These are phyloP conservation scores for Argyra leucocephala DNA, from an alignment of 2,888 invertebrate genomes.

Conservation along the genomic window DNA sequence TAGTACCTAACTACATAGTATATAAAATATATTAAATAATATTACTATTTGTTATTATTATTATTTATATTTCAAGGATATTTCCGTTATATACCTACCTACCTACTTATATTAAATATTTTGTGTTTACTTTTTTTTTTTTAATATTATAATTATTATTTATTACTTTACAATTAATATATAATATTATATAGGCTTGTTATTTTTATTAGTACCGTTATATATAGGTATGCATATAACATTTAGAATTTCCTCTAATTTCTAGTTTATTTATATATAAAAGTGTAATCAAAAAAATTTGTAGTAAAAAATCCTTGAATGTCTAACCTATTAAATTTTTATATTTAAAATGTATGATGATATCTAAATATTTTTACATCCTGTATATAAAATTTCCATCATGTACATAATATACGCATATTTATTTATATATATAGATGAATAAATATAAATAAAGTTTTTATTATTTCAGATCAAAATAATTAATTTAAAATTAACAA, in stretches of 20 bases:
- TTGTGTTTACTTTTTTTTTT: too few species aligned
- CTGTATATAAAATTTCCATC: background rate
- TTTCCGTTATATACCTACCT: background rate
- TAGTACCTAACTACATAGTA: background rate
- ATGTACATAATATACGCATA: background rate
- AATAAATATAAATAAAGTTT: background rate
- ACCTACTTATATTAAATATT: background rate
- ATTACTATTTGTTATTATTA: background rate
- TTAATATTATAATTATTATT: too few species aligned
- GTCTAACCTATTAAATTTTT: background rate
- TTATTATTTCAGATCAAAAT: background rate
- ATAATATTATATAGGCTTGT: background rate
- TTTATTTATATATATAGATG: background rate
- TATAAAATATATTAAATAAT: background rate
- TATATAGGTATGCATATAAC: background rate
- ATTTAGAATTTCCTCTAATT: background rate
- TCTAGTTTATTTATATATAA: too few species aligned
- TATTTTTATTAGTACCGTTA: background rate
- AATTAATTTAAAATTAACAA: background rate
- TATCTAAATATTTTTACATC: background rate
- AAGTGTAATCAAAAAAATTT: background rate
- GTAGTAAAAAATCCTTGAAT: background rate
- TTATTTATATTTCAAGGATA: background rate
- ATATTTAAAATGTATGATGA: background rate
- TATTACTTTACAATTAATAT: too few species aligned